Evolutionary conservation across 2,888 invertebrate species (phyloP).

Genomic region (Nomada ferruginata): DNA sequence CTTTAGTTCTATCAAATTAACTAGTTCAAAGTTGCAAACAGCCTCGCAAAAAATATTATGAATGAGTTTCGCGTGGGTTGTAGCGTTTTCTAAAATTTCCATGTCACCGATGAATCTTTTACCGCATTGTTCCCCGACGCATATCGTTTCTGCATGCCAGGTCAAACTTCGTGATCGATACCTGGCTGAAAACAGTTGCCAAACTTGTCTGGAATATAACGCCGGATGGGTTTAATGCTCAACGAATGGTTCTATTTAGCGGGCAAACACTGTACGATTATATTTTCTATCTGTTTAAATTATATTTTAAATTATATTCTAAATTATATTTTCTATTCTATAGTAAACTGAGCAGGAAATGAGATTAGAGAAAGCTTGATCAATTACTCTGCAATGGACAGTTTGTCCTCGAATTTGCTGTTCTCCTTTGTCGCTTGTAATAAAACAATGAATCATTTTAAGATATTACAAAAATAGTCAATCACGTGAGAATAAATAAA

Average conservation of each 20-base stretch:
- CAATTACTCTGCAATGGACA: not conserved
- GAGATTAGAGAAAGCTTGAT: slow-evolving; percentile 9
- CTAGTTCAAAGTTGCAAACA: not conserved
- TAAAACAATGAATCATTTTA: not conserved
- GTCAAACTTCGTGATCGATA: slow-evolving; percentile 66
- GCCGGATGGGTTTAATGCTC: slow-evolving; percentile 55
- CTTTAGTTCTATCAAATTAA: not conserved
- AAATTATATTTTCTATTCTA: too few relatives aligned
- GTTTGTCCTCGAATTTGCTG: not conserved
- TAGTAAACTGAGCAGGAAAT: slow-evolving; percentile 8
- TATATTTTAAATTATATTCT: too few relatives aligned
- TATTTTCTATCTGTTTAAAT: slow-evolving; percentile 18
- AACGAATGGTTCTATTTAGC: slow-evolving; percentile 55
- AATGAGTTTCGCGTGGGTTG: not conserved
- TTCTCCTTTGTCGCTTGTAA: not conserved
- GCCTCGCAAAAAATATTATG: not conserved
- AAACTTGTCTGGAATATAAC: slow-evolving; percentile 58
- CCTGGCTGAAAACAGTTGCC: slow-evolving; percentile 64
- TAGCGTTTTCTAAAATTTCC: slow-evolving; percentile 36
- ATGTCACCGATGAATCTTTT: slow-evolving; percentile 51
- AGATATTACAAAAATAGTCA: not conserved
- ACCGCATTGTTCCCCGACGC: slow-evolving; percentile 55
- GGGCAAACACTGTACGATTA: slow-evolving; percentile 29
- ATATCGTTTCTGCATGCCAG: slow-evolving; percentile 50
- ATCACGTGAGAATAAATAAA: not conserved